These are phyloP conservation scores for Pseudocheirus occidentalis DNA, from an alignment of 2,797 vertebrate genomes.

Conservation along the genomic window DNA sequence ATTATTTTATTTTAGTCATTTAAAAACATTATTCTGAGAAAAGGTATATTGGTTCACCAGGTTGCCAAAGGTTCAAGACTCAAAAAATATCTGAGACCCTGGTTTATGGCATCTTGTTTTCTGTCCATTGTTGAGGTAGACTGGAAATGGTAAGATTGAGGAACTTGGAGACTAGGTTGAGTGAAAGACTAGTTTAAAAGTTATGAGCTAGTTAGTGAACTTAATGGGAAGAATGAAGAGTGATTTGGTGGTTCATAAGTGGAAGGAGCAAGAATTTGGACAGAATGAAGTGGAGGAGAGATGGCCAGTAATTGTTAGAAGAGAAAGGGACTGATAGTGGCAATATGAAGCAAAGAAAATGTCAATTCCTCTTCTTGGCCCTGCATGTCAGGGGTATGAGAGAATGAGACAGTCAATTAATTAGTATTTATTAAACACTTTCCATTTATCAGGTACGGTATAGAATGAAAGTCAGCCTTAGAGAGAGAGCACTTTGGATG, in stretches of 20 bases:
- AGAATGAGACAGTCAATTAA: neutral
- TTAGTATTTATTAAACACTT: neutral
- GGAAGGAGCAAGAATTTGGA: neutral
- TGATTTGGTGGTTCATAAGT: neutral
- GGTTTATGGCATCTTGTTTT: too few relatives aligned
- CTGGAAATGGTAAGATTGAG: too few relatives aligned
- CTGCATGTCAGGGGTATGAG: neutral
- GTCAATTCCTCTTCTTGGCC: neutral
- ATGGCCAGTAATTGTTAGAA: neutral
- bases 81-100: too few relatives aligned
- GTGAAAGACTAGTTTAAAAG: too few relatives aligned
- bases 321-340: neutral
- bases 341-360: neutral
- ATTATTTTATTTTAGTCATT: too few relatives aligned
- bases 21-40: too few relatives aligned
- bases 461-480: neutral
- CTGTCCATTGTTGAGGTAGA: too few relatives aligned
- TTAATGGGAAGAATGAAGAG: neutral
- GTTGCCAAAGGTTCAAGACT: too few relatives aligned
- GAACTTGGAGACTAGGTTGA: too few relatives aligned
- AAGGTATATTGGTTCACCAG: too few relatives aligned
- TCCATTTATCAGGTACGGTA: neutral
- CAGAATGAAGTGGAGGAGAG: neutral
- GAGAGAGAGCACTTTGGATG: too few relatives aligned
- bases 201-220: too few relatives aligned